Base-by-base conservation (phyloP, 2,888 invertebrate genomes). In the Drosophila stalkeri region DNA sequence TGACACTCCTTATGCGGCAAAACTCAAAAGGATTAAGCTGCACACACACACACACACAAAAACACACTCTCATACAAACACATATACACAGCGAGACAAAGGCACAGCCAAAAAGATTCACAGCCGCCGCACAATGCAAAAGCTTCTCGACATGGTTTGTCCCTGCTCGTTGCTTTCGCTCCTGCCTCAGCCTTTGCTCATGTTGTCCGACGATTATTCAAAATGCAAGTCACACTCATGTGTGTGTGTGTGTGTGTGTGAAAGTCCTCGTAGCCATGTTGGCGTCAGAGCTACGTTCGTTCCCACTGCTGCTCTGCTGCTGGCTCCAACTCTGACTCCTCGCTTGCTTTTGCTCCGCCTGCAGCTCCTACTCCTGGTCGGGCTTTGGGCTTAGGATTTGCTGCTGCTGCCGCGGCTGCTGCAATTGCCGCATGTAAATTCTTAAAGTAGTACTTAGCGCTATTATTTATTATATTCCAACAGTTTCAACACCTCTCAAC, bases 391-490 rank as follows among this genome's bases (percentile, higher is more conserved):
- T 80, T 80, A 72, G 86, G 80, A 82, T 86, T 86, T 60, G 81
- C 70, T 56, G 81, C 72, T 56, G 81, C 77, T 69, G 69, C 80
- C 72, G 69, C 80, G 70, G 64, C 83, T 64, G 73, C 80, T 76
- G 87, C 85, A 89, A 90, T 84, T 89, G 87, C 84, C 80, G 86
- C 87, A 90, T 91, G 90, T 86, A 90, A 91, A 91, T 91, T 91
- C 91, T 91, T 89, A 89, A 91, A 91, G 89, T 87, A 87, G 90
- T 91, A 90, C 91, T 91, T 91, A 91, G 81, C 82, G 81, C 89
- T 91, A 91, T 91, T 91, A 91, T 91, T 91, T 91, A 91, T 91
- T 91, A 89, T 91, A 90, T 91, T 90, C 90, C 90, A 91, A 85
- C 90, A 89, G 90, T 91, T 91, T 86, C 88, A 91, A 86, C 91